Conservation (phyloP, 2,888 invertebrate species). For the Lissocephala sabroskyi region DNA sequence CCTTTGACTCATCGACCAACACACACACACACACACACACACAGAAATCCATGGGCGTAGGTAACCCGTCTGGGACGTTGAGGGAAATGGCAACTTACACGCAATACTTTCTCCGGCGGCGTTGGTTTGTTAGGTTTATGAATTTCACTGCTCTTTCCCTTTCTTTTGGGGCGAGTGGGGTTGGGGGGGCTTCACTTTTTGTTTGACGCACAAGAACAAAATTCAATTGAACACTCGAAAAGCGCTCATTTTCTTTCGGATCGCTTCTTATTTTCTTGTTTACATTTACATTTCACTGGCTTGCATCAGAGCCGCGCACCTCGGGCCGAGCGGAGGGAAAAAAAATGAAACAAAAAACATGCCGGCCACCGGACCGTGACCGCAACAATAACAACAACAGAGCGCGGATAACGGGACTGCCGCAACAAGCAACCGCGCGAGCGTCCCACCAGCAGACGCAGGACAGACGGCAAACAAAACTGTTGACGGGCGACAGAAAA, state of each 20-base stretch:
- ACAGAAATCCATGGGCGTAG: constrained; percentile 11
- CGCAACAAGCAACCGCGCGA: neutral
- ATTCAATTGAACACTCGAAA: too few relatives aligned
- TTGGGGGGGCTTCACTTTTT: neutral
- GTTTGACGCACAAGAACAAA: constrained; percentile 1
- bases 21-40: neutral
- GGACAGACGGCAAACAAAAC: too few relatives aligned
- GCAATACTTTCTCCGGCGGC: too few relatives aligned
- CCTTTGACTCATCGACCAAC: neutral
- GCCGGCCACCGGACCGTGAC: neutral
- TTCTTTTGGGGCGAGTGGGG: neutral
- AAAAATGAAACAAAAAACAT: too few relatives aligned
- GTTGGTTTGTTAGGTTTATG: too few relatives aligned
- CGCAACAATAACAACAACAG: constrained; percentile 2
- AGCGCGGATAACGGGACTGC: neutral
- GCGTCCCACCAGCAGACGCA: neutral
- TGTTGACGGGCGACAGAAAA: neutral
- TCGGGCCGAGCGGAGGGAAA: too few relatives aligned
- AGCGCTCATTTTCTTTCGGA: too few relatives aligned
- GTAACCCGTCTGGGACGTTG: too few relatives aligned
- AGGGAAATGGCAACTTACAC: too few relatives aligned
- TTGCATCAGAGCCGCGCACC: too few relatives aligned
- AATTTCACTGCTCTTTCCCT: neutral
- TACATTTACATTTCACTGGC: too few relatives aligned
- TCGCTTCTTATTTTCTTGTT: too few relatives aligned